Conservation (phyloP, 2,888 invertebrate genomes). For the Trachelus tabidus region DNA sequence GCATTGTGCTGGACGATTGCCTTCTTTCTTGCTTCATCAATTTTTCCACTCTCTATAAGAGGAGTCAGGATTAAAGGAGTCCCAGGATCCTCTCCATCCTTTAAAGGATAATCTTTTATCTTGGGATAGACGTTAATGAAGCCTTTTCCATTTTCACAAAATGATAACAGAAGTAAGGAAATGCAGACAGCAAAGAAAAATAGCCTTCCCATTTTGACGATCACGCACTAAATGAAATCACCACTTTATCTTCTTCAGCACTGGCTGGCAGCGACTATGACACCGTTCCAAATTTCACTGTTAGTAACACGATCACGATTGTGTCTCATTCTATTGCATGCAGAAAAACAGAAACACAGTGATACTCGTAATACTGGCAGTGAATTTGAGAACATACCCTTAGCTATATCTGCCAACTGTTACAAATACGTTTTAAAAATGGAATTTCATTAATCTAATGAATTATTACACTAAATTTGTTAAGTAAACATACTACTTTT, state of each 20-base stretch:
- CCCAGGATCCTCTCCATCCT: slow-evolving; percentile 56
- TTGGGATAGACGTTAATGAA: slow-evolving; percentile 51
- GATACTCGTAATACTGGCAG: no score
- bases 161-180: background rate
- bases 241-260: background rate
- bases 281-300: no score
- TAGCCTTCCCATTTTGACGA: background rate
- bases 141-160: slow-evolving; percentile 5
- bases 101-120: slow-evolving; percentile 39
- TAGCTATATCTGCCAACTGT: background rate
- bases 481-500: background rate
- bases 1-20: slow-evolving; percentile 72
- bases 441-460: background rate
- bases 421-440: background rate
- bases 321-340: no score
- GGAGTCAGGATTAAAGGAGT: slow-evolving; percentile 82
- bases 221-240: background rate
- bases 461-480: background rate
- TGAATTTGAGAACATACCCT: no score
- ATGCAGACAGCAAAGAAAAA: background rate
- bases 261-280: background rate
- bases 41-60: slow-evolving; percentile 76
- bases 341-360: no score
- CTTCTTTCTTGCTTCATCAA: slow-evolving; percentile 72
- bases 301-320: no score